Base-by-base conservation (phyloP, 2,888 invertebrate genomes). In the Zonitis immaculata region DNA sequence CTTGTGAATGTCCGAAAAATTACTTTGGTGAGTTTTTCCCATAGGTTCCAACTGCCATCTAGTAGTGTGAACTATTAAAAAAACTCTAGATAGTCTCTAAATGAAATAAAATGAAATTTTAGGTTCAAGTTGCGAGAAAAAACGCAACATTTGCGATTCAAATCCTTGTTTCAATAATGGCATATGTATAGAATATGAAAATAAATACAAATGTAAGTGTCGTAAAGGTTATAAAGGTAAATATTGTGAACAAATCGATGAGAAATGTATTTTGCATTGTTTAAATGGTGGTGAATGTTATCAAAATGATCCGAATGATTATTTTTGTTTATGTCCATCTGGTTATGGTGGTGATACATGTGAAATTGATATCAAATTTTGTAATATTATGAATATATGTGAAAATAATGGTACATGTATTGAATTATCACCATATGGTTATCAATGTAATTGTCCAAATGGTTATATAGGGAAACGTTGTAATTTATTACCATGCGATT, bases 121-220 rank as follows among this genome's bases (percentile, higher is more conserved):
- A 81, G 83, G 83, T 27, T 77, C 79, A 0, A 73, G 75, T 51
- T 84, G 83, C 62, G 81, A 82, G 60, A 71, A 69, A 16, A 71
- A 74, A 54, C 67, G 77, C 14, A 73, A 78, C 62, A 68, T 72
- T 1, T 84, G 84, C 51, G 66, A 72, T 22, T 79, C 80, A 1
- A 73, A 73, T 32, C 83, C 82, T 1, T 84, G 84, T 60, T 68
- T 77, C 26, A 81, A 83, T 65, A 77, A 76, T 39, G 84, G 79
- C 0, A 68, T 68, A 1, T 84, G 84, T 59, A 27, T 53, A 16
- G 60, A 66, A 3, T 66, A 62, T 59, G n/a, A 66, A 58, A 6
- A 39, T 39, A 11, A 11, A 2, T 20, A 20, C n/a, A 1, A 53
- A 11, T 85, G 85, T 56, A 58, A 63, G 0, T 85, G 85, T 63